Evolutionary conservation across 2,113 vertebrate genomes (phyloP), one percentile per base, ranked within the genome.

Genomic region (Lepidothrix coronata): DNA sequence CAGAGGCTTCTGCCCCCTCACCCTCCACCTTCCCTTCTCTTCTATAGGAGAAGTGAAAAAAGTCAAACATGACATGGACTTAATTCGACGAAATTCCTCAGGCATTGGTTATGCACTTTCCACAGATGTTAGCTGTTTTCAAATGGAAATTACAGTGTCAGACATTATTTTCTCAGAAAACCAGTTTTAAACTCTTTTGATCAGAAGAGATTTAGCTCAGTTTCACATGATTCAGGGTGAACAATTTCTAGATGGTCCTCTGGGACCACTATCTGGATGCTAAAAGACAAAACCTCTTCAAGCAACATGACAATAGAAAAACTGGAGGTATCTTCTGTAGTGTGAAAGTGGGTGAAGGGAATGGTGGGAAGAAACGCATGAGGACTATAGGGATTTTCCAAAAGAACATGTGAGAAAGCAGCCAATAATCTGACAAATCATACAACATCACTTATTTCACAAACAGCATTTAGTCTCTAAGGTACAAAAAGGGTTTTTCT

Each of bases 51-150:
- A 89, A 80, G 16, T 74, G 61, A 93, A 84, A 85, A 79, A 89
- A 96, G 80, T 91, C 71, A 83, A 96, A 85, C 72, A 92, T 76
- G 80, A 93, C 77, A 94, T 49, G 54, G 95, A 73, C 28, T 95
- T 12, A 95, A 46, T 92, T 86, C 0, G 7, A 70, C 92, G 61
- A 96, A 94, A 94, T 94, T 96, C 95, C 92, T 95, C 81, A 93
- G 73, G 86, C 94, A 91, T 94, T 89, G 70, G 74, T 96, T 97
- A 95, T 91, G 63, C n/a, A 19, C 71, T 96, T 92, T 95, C 81
- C 91, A 87, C 97, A 96, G 97, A 95, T 97, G 96, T 96, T 96
- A 94, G 93, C 77, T 91, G 93, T 91, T 96, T 95, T 96, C 84
- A 93, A 73, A 79, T 97, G 97, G 95, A 97, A 97, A 97, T 82